phyloP scores from a whole-genome alignment of 1,140 invertebrate genomes.

The Dolichoris vasculosae region DNA sequence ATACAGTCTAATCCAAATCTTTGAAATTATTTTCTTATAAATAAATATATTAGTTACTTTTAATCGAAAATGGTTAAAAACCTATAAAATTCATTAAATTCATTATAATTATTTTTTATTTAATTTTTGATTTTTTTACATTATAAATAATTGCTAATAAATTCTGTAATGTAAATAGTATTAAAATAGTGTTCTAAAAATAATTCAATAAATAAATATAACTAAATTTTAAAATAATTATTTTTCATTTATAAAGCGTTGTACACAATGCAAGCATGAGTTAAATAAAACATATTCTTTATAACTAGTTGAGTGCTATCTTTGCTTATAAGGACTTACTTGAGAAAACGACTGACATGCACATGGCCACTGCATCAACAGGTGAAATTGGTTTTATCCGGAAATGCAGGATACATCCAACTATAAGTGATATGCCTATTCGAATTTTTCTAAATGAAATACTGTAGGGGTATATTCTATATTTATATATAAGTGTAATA shows the following conservation, averaged over 20 bases:
- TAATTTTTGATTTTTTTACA: too few species aligned
- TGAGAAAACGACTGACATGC: constrained; percentile 61
- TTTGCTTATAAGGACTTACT: constrained; percentile 61
- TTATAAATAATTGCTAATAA: too few species aligned
- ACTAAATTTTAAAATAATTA: not conserved
- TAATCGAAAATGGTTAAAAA: too few species aligned
- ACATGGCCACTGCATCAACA: constrained; percentile 56
- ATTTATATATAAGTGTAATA: not conserved
- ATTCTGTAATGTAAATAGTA: too few species aligned
- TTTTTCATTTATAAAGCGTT: not conserved
- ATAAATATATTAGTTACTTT: too few species aligned
- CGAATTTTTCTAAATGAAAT: not conserved
- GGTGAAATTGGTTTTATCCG: not conserved
- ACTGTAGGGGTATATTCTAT: not conserved
- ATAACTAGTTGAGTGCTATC: not conserved
- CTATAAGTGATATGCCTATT: constrained; percentile 3
- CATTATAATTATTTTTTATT: too few species aligned
- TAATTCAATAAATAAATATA: not conserved
- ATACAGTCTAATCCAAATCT: too few species aligned
- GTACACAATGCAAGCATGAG: not conserved
- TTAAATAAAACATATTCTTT: not conserved
- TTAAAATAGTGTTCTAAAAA: not conserved
- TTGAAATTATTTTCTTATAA: too few species aligned
- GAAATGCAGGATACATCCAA: constrained; percentile 20
- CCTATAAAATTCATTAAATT: too few species aligned